Conservation (phyloP, 2,888 invertebrate genomes). For the Campoplex nolae region DNA sequence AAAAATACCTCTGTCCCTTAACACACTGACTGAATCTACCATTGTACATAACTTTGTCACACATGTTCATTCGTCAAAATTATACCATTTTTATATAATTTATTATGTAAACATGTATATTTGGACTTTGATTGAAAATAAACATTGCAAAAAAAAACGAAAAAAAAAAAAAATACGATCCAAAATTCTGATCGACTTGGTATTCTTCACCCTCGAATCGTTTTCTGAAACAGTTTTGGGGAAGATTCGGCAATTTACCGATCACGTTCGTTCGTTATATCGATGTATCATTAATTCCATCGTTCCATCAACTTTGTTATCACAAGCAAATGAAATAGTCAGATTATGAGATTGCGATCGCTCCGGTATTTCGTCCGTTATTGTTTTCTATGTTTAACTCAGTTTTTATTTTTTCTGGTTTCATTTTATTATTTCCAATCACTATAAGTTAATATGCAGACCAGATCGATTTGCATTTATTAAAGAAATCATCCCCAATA, state of each 20-base stretch:
- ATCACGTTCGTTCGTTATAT: constrained; percentile 54
- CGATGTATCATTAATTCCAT: constrained; percentile 62
- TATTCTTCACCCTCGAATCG: constrained; percentile 73
- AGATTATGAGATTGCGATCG: constrained; percentile 75
- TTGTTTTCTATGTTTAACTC: constrained; percentile 65
- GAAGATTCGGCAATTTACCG: constrained; percentile 76
- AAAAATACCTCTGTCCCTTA: constrained; percentile 65
- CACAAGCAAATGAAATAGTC: constrained; percentile 43
- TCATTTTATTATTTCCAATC: constrained; percentile 52
- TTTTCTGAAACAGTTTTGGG: constrained; percentile 84
- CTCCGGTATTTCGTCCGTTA: constrained; percentile 73
- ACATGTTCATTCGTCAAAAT: constrained; percentile 82
- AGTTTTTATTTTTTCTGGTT: constrained; percentile 63
- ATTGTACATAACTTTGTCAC: constrained; percentile 83
- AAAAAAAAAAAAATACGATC: constrained; percentile 67
- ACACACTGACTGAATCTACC: constrained; percentile 80
- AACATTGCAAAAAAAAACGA: constrained; percentile 79
- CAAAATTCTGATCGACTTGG: constrained; percentile 71
- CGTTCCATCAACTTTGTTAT: constrained; percentile 65
- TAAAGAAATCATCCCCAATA: constrained; percentile 83
- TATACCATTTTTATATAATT: constrained; percentile 84
- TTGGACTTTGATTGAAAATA: constrained; percentile 83
- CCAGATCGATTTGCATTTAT: constrained; percentile 69
- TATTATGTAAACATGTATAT: constrained; percentile 84
- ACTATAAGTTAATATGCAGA: constrained; percentile 55